Evolutionary conservation across 1,140 invertebrate genomes (phyloP).

Genomic region (Anastrepha obliqua): DNA sequence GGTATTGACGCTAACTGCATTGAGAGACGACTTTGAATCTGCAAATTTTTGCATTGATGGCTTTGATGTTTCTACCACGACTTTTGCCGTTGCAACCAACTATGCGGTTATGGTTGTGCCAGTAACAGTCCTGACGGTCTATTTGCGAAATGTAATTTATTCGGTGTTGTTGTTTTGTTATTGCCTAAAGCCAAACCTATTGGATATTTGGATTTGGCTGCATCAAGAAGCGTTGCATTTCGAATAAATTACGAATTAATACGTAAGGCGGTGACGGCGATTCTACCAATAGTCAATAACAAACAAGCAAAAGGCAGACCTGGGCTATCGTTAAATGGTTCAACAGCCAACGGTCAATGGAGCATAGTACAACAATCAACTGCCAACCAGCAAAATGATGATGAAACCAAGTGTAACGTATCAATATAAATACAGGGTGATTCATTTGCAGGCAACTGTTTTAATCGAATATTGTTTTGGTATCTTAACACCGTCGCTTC

Average conservation of each 20-base stretch:
- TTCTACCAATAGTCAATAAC: background rate
- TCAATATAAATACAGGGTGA: background rate
- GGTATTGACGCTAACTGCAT: background rate
- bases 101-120: background rate
- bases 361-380: background rate
- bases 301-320: constrained; percentile 35
- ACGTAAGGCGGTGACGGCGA: background rate
- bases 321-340: background rate
- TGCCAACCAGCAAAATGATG: background rate
- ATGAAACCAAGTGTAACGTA: background rate
- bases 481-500: too few species aligned
- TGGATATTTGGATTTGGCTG: constrained; percentile 12
- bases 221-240: background rate
- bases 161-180: background rate
- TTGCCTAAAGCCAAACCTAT: background rate
- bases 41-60: background rate
- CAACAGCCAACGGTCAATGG: background rate
- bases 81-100: background rate
- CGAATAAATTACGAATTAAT: constrained; percentile 19
- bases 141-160: background rate
- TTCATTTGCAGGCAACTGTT: background rate
- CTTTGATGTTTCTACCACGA: background rate
- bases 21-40: background rate
- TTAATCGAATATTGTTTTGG: too few species aligned
- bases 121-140: background rate